Evolutionary conservation across 1,140 invertebrate genomes (phyloP).

Genomic region (Philaenus spumarius): DNA sequence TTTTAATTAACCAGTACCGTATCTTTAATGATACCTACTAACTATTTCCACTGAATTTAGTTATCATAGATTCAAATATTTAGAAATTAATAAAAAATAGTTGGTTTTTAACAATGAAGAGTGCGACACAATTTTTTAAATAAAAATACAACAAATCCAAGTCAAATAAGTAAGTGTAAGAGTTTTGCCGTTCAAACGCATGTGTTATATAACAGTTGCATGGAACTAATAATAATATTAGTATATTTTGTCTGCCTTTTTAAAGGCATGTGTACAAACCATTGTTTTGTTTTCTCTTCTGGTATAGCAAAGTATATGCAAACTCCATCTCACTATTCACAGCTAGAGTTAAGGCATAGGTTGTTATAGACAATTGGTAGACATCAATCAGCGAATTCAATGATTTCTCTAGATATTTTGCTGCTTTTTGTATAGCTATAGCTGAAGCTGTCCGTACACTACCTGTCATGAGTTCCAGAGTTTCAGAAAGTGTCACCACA

Average conservation of each 20-base stretch:
- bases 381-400: constrained; percentile 39
- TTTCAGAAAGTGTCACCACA: constrained; percentile 40
- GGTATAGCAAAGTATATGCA: constrained; percentile 36
- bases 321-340: constrained; percentile 40
- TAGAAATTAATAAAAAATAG: too few species aligned
- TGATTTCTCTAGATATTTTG: constrained; percentile 40
- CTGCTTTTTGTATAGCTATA: constrained; percentile 11
- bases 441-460: constrained; percentile 7
- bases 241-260: too few species aligned
- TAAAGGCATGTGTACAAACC: constrained; percentile 7
- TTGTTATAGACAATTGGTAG: constrained; percentile 45
- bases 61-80: too few species aligned
- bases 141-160: too few species aligned
- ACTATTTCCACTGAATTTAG: too few species aligned
- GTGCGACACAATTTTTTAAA: too few species aligned
- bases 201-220: background rate
- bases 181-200: too few species aligned
- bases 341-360: constrained; percentile 43
- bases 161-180: too few species aligned
- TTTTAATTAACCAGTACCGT: too few species aligned
- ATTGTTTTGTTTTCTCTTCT: constrained; percentile 1
- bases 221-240: too few species aligned
- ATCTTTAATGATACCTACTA: too few species aligned
- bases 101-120: too few species aligned
- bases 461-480: constrained; percentile 20